Percentiles rank a stretch among this genome's conserved stretches.
Evolutionary conservation across 2,888 invertebrate genomes (phyloP).

Genomic region (Agrotis segetum): DNA sequence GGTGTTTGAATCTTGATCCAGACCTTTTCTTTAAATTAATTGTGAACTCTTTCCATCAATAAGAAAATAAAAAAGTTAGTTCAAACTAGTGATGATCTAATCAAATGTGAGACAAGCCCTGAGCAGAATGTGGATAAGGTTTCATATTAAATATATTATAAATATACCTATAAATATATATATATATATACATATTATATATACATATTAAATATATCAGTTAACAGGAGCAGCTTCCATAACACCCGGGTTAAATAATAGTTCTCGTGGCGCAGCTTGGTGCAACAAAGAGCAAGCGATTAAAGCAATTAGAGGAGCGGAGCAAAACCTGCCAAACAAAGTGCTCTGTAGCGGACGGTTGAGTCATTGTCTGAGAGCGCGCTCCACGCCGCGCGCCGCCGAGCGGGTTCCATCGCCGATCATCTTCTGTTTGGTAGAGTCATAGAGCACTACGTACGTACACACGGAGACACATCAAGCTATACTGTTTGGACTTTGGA

Average conservation of each 20-base stretch:
- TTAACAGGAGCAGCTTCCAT: conserved; percentile 21
- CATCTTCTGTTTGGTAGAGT: neutral
- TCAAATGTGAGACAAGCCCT: conserved; percentile 2
- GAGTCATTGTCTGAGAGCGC: conserved; percentile 33
- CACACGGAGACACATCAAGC: too few relatives aligned
- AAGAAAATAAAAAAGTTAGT: neutral
- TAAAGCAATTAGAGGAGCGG: conserved; percentile 68
- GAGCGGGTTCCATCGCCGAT: neutral
- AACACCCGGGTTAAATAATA: conserved; percentile 33
- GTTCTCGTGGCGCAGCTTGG: conserved; percentile 46
- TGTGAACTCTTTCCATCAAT: neutral
- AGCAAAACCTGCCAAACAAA: conserved; percentile 56
- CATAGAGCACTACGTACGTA: too few relatives aligned
- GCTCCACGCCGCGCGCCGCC: conserved; percentile 3
- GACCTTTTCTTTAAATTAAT: too few relatives aligned
- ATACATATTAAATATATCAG: too few relatives aligned
- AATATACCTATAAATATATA: too few relatives aligned
- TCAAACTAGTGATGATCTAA: neutral
- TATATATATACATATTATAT: too few relatives aligned
- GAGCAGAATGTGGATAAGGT: conserved; percentile 11
- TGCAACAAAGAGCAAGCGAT: conserved; percentile 71
- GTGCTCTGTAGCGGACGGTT: conserved; percentile 33
- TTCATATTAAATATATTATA: too few relatives aligned
- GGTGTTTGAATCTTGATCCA: too few relatives aligned
- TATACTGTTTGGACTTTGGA: too few relatives aligned